A percentile compares a stretch with the other conserved stretches of the same genome.
phyloP scores from a whole-genome alignment of 2,113 vertebrate genomes.

The Planiliza haematocheilus region DNA sequence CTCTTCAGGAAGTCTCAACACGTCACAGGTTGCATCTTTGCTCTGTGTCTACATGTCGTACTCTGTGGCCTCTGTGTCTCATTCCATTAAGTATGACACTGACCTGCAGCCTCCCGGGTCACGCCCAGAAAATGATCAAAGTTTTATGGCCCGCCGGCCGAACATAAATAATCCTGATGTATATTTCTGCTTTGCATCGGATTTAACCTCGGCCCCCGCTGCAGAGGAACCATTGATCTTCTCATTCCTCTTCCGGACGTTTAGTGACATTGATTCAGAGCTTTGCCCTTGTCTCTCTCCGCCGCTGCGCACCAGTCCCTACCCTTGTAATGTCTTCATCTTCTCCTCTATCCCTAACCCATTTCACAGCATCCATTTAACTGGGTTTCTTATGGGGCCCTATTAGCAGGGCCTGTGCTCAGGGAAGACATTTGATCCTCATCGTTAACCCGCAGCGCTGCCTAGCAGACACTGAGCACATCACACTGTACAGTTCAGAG shows the following conservation, averaged over 20 bases:
- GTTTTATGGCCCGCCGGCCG: constrained; percentile 19
- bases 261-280: constrained; percentile 63
- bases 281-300: constrained; percentile 53
- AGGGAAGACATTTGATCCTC: constrained; percentile 60
- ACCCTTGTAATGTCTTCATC: constrained; percentile 47
- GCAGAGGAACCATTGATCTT: constrained; percentile 39
- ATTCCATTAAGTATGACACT: constrained; percentile 42
- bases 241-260: constrained; percentile 57
- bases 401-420: constrained; percentile 39
- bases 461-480: neutral
- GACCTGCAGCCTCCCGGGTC: constrained; percentile 45
- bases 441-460: constrained; percentile 29
- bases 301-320: constrained; percentile 23
- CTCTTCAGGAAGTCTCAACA: no score
- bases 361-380: constrained; percentile 31
- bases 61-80: neutral
- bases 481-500: neutral
- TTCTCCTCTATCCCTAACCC: constrained; percentile 18
- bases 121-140: constrained; percentile 24
- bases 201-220: constrained; percentile 35
- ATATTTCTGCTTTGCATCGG: constrained; percentile 38
- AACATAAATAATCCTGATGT: constrained; percentile 56
- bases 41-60: no score
- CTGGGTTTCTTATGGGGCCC: constrained; percentile 44
- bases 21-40: no score